A percentile compares a stretch with the other conserved stretches of the same genome.
These are phyloP conservation scores for Drosophila setosimentum DNA, from an alignment of 2,888 invertebrate genomes.

Conservation along the genomic window DNA sequence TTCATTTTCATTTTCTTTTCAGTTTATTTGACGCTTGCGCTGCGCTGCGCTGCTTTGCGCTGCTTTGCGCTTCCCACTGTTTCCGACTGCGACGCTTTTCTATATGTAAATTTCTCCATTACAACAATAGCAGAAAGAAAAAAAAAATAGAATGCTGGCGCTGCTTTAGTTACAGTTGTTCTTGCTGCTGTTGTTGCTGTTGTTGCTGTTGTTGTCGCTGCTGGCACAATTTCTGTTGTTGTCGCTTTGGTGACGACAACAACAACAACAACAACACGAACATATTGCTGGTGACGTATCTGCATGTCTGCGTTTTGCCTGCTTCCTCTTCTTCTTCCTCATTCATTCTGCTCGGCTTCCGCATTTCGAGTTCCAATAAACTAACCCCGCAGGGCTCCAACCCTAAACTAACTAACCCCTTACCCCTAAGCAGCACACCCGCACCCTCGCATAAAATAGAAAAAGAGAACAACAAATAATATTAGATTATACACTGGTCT, in stretches of 20 bases:
- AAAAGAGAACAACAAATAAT: slow-evolving; percentile 7
- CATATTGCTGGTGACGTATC: slow-evolving; percentile 71
- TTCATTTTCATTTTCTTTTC: slow-evolving; percentile 77
- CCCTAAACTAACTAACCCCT: background rate
- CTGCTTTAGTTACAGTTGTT: slow-evolving; percentile 61
- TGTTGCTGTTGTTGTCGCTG: slow-evolving; percentile 50
- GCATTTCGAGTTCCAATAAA: slow-evolving; percentile 68
- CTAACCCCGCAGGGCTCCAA: slow-evolving; percentile 31
- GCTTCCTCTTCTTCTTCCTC: background rate
- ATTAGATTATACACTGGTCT: slow-evolving; percentile 21
- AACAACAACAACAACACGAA: slow-evolving; percentile 37
- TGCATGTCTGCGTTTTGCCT: slow-evolving; percentile 63
- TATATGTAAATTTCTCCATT: slow-evolving; percentile 77
- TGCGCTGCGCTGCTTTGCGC: slow-evolving; percentile 26
- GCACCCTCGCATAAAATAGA: background rate
- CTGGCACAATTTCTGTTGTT: slow-evolving; percentile 80
- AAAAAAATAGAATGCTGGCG: slow-evolving; percentile 49
- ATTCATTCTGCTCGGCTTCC: slow-evolving; percentile 62
- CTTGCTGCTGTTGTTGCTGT: slow-evolving; percentile 5
- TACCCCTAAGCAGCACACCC: slow-evolving; percentile 7
- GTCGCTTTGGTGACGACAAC: slow-evolving; percentile 61
- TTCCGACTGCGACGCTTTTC: slow-evolving; percentile 48
- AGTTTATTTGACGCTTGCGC: slow-evolving; percentile 65
- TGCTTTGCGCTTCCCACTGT: slow-evolving; percentile 47
- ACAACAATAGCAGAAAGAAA: slow-evolving; percentile 44